These are phyloP conservation scores for Eupeodes luniger DNA, from an alignment of 2,888 invertebrate genomes.

Conservation along the genomic window DNA sequence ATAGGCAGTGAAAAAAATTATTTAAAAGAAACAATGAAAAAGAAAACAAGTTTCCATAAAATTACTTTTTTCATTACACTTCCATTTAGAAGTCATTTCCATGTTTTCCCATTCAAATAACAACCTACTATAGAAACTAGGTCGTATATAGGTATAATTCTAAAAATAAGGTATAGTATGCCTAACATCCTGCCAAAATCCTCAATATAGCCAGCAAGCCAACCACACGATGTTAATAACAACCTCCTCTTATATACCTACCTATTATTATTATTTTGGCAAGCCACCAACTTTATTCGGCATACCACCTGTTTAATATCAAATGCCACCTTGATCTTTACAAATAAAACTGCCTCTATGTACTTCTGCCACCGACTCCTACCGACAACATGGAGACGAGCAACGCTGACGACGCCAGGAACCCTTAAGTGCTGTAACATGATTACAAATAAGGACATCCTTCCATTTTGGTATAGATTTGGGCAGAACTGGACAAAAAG, in stretches of 20 bases:
- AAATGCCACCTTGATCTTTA: slow-evolving; percentile 68
- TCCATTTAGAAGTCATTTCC: slow-evolving; percentile 64
- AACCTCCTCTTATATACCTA: background rate
- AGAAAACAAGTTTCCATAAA: slow-evolving; percentile 26
- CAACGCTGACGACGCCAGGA: background rate
- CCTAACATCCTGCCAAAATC: slow-evolving; percentile 48
- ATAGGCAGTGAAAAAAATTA: slow-evolving; percentile 14
- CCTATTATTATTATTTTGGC: slow-evolving; percentile 36
- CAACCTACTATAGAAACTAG: slow-evolving; percentile 44
- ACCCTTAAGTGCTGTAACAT: background rate
- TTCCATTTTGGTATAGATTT: background rate
- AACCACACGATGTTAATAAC: slow-evolving; percentile 49
- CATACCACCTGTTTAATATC: slow-evolving; percentile 67
- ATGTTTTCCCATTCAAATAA: slow-evolving; percentile 60
- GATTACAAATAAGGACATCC: slow-evolving; percentile 26
- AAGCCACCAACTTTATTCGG: slow-evolving; percentile 41
- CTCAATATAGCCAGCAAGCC: slow-evolving; percentile 43
- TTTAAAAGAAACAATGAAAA: background rate
- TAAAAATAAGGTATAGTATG: background rate
- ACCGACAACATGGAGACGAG: background rate
- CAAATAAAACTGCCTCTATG: slow-evolving; percentile 56
- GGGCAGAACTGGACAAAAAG: slow-evolving; percentile 1
- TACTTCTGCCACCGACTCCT: background rate
- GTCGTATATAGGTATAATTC: slow-evolving; percentile 16
- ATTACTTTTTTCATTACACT: slow-evolving; percentile 47